phyloP scores from a whole-genome alignment of 2,797 vertebrate species.

The Nothura maculosa region DNA sequence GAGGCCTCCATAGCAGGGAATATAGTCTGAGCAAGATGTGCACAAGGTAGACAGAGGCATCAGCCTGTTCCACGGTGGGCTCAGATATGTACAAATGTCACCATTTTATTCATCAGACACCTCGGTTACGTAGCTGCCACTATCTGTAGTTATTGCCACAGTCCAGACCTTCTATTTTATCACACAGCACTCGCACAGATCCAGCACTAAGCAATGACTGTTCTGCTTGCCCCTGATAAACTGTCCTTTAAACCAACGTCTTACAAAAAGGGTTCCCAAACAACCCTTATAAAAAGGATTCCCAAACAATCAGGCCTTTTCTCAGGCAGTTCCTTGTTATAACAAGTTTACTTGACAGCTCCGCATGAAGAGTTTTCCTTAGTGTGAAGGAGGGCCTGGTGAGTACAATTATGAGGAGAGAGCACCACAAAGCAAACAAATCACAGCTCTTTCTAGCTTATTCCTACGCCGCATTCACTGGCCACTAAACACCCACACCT shows the following conservation, averaged over 20 bases:
- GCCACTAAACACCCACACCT: conserved; percentile 35
- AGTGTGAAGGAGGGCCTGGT: conserved; percentile 35
- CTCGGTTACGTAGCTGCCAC: neutral
- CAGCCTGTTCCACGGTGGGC: neutral
- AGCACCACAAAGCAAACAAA: conserved; percentile 47
- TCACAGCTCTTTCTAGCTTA: neutral
- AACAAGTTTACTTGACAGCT: conserved; percentile 64
- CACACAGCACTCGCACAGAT: neutral
- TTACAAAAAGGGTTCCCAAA: conserved; percentile 24
- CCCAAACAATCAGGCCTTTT: conserved; percentile 54
- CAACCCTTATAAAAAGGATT: neutral
- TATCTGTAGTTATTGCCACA: conserved; percentile 2
- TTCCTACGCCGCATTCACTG: neutral
- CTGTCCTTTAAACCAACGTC: neutral
- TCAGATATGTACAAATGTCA: neutral
- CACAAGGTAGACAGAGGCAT: neutral
- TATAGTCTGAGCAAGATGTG: accelerated
- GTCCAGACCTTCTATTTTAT: conserved; percentile 25
- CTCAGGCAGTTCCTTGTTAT: conserved; percentile 51
- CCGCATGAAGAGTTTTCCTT: conserved; percentile 53
- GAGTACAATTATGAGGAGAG: conserved; percentile 56
- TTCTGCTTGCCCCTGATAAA: conserved; percentile 18
- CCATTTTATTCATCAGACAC: neutral
- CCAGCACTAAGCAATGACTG: neutral
- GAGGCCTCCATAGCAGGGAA: neutral